phyloP scores from a whole-genome alignment of 1,140 invertebrate species.

The Cecropterus lyciades region DNA sequence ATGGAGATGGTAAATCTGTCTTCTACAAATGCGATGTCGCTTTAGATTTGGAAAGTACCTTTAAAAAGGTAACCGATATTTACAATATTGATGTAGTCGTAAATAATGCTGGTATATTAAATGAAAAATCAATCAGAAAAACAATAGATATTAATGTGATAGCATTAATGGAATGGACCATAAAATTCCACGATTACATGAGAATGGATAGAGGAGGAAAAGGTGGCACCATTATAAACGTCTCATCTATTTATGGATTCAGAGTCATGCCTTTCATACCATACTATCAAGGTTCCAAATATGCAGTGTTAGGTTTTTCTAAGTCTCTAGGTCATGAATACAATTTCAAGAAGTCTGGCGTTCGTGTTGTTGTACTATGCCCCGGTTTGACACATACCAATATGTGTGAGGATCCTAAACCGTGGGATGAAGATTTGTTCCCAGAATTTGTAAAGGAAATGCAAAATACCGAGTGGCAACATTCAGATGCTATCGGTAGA shows the following conservation, averaged over 20 bases:
- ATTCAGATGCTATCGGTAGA: slow-evolving; percentile 41
- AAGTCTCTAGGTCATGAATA: slow-evolving; percentile 81
- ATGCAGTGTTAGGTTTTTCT: slow-evolving; percentile 84
- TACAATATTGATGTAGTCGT: slow-evolving; percentile 86
- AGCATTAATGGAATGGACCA: slow-evolving; percentile 59
- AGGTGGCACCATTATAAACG: slow-evolving; percentile 87
- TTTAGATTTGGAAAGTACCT: slow-evolving; percentile 71
- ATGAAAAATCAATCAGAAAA: slow-evolving; percentile 80
- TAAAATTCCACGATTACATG: slow-evolving; percentile 80
- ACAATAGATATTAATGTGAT: slow-evolving; percentile 61
- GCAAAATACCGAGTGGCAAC: slow-evolving; percentile 34
- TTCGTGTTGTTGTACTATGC: slow-evolving; percentile 83
- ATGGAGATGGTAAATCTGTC: slow-evolving; percentile 70
- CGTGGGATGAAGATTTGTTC: slow-evolving; percentile 38
- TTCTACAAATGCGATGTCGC: slow-evolving; percentile 83
- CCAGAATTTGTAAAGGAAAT: slow-evolving; percentile 31
- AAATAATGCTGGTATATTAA: slow-evolving; percentile 86
- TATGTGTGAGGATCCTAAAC: slow-evolving; percentile 56
- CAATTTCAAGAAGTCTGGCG: slow-evolving; percentile 82
- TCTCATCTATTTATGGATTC: slow-evolving; percentile 86
- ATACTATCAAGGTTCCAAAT: slow-evolving; percentile 88
- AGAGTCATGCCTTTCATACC: slow-evolving; percentile 85
- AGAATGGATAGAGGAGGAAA: slow-evolving; percentile 85
- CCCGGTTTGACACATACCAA: slow-evolving; percentile 82
- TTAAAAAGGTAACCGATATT: slow-evolving; percentile 64